Conservation (phyloP, 2,797 vertebrate species). For the Microhierax caerulescens region DNA sequence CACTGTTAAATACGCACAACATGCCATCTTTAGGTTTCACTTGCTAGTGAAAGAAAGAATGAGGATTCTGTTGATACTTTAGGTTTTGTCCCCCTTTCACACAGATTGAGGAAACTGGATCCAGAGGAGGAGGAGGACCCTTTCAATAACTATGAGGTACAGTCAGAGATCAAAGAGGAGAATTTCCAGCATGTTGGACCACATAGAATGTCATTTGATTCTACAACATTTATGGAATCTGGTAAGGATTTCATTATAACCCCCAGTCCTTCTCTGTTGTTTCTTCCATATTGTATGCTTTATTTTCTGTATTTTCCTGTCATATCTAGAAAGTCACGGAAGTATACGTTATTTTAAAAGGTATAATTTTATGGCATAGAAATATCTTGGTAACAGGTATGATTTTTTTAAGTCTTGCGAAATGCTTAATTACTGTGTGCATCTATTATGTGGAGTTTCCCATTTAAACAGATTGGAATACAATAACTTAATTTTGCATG, state of each 20-base stretch:
- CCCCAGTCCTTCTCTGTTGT: background rate
- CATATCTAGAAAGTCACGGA: background rate
- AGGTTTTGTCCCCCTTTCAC: background rate
- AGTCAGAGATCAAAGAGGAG: constrained; percentile 84
- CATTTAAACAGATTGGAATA: background rate
- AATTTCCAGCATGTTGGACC: constrained; percentile 77
- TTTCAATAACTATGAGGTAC: constrained; percentile 87
- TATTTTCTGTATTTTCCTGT: background rate
- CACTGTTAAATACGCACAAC: background rate
- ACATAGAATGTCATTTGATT: constrained; percentile 79
- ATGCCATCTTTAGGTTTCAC: background rate
- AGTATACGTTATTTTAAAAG: background rate
- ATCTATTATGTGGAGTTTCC: background rate
- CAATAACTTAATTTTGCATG: background rate
- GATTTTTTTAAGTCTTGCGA: background rate
- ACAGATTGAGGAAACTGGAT: constrained; percentile 90
- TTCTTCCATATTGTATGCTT: background rate
- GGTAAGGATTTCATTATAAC: constrained; percentile 73
- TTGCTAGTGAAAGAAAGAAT: background rate
- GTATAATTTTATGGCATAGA: background rate
- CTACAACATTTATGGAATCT: constrained; percentile 87
- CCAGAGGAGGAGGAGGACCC: constrained; percentile 93
- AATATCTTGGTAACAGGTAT: background rate
- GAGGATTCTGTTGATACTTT: background rate
- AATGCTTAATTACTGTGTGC: background rate